These are phyloP conservation scores for Scaptomyza cyrtandrae DNA, from an alignment of 2,888 invertebrate species.

Conservation along the genomic window DNA sequence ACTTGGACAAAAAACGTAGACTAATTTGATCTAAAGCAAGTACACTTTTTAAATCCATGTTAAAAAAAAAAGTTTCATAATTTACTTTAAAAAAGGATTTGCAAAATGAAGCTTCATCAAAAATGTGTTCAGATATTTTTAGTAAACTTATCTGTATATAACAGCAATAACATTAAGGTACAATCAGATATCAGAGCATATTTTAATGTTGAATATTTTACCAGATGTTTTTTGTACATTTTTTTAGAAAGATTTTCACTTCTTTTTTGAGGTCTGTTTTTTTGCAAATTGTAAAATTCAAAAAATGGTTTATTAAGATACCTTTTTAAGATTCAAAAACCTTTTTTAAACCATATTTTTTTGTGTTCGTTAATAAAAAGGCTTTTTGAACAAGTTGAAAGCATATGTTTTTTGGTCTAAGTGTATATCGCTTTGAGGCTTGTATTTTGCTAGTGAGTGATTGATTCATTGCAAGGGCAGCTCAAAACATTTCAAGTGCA, in stretches of 20 bases:
- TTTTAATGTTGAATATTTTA: too few relatives aligned
- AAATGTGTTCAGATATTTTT: too few relatives aligned
- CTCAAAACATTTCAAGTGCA: slow-evolving; percentile 60
- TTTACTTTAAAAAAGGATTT: too few relatives aligned
- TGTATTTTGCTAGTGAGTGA: slow-evolving; percentile 36
- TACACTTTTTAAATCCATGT: too few relatives aligned
- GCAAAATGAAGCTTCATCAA: too few relatives aligned
- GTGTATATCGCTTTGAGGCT: slow-evolving; percentile 12
- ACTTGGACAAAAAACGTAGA: background rate
- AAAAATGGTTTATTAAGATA: too few relatives aligned
- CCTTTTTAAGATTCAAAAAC: background rate
- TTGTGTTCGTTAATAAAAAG: background rate
- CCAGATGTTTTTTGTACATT: too few relatives aligned
- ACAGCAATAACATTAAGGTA: too few relatives aligned
- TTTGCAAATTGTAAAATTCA: background rate
- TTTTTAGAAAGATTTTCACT: background rate
- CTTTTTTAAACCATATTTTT: background rate
- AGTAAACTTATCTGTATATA: too few relatives aligned
- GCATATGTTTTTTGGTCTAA: background rate
- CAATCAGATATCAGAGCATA: too few relatives aligned
- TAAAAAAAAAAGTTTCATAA: too few relatives aligned
- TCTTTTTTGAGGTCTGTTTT: background rate
- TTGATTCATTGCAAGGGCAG: slow-evolving; percentile 75
- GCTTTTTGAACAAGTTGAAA: background rate
- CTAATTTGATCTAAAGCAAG: too few relatives aligned